Conservation (phyloP, 2,113 vertebrate genomes). For the Labrus mixtus region DNA sequence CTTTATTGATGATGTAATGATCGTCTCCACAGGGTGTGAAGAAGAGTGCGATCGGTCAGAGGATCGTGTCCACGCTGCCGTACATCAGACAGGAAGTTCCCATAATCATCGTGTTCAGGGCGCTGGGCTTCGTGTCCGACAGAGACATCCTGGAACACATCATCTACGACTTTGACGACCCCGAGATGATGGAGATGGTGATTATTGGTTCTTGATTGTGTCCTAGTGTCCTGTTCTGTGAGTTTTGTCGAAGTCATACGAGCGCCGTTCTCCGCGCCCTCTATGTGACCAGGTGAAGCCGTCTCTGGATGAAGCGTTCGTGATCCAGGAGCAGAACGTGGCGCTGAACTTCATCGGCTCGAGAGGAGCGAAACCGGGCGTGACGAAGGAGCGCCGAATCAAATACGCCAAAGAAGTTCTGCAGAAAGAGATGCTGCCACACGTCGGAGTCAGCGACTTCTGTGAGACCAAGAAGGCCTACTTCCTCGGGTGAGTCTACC, state of each 20-base stretch:
- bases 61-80: slow-evolving; percentile 96
- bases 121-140: slow-evolving; percentile 96
- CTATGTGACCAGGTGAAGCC: slow-evolving; percentile 91
- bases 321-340: slow-evolving; percentile 99
- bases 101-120: slow-evolving; percentile 98
- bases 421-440: slow-evolving; percentile 98
- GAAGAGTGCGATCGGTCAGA: slow-evolving; percentile 98
- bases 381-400: slow-evolving; percentile 97
- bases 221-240: too few relatives aligned
- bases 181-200: slow-evolving; percentile 99
- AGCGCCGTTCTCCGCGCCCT: background rate
- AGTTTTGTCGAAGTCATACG: background rate
- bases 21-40: slow-evolving; percentile 90
- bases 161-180: slow-evolving; percentile 99
- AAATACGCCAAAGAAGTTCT: slow-evolving; percentile 98
- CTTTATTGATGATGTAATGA: background rate
- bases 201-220: background rate
- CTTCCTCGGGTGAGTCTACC: slow-evolving; percentile 91
- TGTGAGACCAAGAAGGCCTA: slow-evolving; percentile 99
- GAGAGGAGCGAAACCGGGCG: slow-evolving; percentile 97
- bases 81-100: slow-evolving; percentile 99
- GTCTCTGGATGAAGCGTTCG: slow-evolving; percentile 97
- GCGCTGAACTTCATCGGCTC: slow-evolving; percentile 98
- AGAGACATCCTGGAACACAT: slow-evolving; percentile 99
- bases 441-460: slow-evolving; percentile 98